A percentile compares a stretch with the other conserved stretches of the same genome.
Conservation (phyloP, 2,797 vertebrate genomes). For the Sparus aurata region DNA sequence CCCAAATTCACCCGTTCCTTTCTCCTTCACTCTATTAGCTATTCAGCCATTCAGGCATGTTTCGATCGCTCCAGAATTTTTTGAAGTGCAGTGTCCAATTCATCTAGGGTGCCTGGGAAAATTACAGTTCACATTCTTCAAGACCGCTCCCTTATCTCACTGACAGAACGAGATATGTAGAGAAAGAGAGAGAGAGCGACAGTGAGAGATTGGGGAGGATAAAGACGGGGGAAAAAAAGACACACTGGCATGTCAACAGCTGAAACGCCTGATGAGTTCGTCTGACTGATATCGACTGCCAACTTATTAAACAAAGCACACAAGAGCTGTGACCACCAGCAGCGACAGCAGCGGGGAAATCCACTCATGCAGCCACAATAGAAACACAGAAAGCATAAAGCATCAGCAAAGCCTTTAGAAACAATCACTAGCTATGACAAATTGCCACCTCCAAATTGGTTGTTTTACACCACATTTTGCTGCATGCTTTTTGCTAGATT, state of each 20-base stretch:
- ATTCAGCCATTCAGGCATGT: slow-evolving; percentile 67
- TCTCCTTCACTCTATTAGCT: slow-evolving; percentile 45
- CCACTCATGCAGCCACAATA: slow-evolving; percentile 44
- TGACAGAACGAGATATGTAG: slow-evolving; percentile 19
- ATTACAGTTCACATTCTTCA: slow-evolving; percentile 79
- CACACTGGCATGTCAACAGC: slow-evolving; percentile 52
- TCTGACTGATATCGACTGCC: slow-evolving; percentile 41
- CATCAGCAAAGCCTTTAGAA: slow-evolving; percentile 45
- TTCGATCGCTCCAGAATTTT: slow-evolving; percentile 68
- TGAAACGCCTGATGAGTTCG: slow-evolving; percentile 20
- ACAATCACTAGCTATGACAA: slow-evolving; percentile 59
- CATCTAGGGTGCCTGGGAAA: slow-evolving; percentile 74
- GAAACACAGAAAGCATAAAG: slow-evolving; percentile 37
- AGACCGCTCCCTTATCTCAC: slow-evolving; percentile 67
- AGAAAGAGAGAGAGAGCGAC: neutral
- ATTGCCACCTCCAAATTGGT: slow-evolving; percentile 63
- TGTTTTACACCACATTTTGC: slow-evolving; percentile 63
- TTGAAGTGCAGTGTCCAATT: slow-evolving; percentile 73
- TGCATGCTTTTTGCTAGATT: slow-evolving; percentile 61
- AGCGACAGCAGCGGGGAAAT: slow-evolving; percentile 24
- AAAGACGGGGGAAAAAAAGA: slow-evolving; percentile 44
- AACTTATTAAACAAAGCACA: slow-evolving; percentile 54
- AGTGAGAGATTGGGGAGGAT: slow-evolving; percentile 24
- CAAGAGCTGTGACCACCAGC: slow-evolving; percentile 34
- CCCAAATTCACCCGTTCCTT: slow-evolving; percentile 4